Percentiles rank a stretch among this genome's conserved stretches.
These are phyloP conservation scores for Enteromius trimaculatus DNA, from an alignment of 2,797 vertebrate genomes.

Conservation along the genomic window DNA sequence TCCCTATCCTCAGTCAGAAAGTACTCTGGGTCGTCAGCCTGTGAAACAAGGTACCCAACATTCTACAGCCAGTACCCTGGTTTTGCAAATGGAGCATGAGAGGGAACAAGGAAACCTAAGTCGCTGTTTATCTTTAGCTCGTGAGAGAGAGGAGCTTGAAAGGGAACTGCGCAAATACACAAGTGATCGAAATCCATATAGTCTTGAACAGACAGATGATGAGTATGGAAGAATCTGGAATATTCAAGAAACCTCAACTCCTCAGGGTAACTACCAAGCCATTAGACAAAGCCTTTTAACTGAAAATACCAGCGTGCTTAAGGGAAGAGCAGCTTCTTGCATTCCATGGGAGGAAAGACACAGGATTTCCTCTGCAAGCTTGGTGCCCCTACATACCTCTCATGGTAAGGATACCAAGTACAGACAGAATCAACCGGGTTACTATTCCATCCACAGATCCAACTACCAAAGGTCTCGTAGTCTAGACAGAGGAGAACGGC, in stretches of 20 bases:
- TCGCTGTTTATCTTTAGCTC: slow-evolving; percentile 76
- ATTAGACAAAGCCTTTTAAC: slow-evolving; percentile 53
- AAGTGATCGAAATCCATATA: slow-evolving; percentile 56
- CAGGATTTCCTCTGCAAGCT: slow-evolving; percentile 59
- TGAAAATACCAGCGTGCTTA: slow-evolving; percentile 44
- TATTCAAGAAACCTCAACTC: slow-evolving; percentile 66
- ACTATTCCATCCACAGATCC: slow-evolving; percentile 33
- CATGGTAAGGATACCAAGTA: slow-evolving; percentile 17
- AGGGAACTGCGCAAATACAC: slow-evolving; percentile 73
- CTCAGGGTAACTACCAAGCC: slow-evolving; percentile 57
- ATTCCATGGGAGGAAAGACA: slow-evolving; percentile 67
- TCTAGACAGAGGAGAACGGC: slow-evolving; percentile 53
- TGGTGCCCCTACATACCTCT: slow-evolving; percentile 50
- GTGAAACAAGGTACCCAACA: slow-evolving; percentile 63
- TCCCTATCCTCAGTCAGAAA: slow-evolving; percentile 36
- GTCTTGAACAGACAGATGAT: slow-evolving; percentile 36
- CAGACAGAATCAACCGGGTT: slow-evolving; percentile 30
- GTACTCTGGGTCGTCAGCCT: slow-evolving; percentile 61
- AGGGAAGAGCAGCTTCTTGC: slow-evolving; percentile 65
- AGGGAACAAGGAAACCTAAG: slow-evolving; percentile 78
- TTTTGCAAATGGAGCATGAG: slow-evolving; percentile 85
- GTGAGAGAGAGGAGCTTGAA: slow-evolving; percentile 79
- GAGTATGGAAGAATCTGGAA: slow-evolving; percentile 61
- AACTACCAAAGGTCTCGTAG: slow-evolving; percentile 53
- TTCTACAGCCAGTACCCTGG: slow-evolving; percentile 71